Evolutionary conservation across 1,140 invertebrate species (phyloP), one percentile per base, ranked within the genome.

Genomic region (Drosophila setifemur): DNA sequence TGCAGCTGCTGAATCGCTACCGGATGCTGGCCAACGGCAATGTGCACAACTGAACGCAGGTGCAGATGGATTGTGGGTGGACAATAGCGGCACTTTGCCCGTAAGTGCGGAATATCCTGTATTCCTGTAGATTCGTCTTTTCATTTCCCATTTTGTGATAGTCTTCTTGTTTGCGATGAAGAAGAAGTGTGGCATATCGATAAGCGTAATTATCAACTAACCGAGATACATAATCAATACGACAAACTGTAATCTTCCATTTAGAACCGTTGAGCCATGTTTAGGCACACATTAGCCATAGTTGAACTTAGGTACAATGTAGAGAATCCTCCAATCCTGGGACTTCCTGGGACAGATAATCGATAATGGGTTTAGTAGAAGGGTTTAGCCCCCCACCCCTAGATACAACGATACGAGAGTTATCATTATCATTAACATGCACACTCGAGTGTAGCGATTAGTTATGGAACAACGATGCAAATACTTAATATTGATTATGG

Each of bases 81-180:
- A 86, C 79, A 85, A 86, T 85, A 86, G 74, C 60, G 47, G 52
- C 77, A 64, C 60, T 61, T 70, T 42, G 48, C 23, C 69, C 48
- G 79, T 85, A 71, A 79, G 79, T 78, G 78, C 42, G 33, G 52
- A 54, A 63, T 45, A 73, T 63, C 52, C 61, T 53, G 14, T 52
- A 44, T 70, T 72, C 73, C 72, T 83, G 53, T 83, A 83, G 73
- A 45, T 76, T 63, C 23, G 37, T 58, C 49, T 63, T 61, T 54
- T 73, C 5, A 37, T 78, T 74, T 85, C 68, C 39, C 64, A 40
- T 79, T n/a, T 82, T 86, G 81, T 85, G 79, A 85, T 85, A 85
- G 81, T 55, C 67, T 42, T 37, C 21, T 70, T 25, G 14, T 33
- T 54, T 53, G 33, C 14, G 7, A 9, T 26, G 18, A n/a, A n/a